Conservation (phyloP, 2,797 vertebrate species). For the Manis javanica region DNA sequence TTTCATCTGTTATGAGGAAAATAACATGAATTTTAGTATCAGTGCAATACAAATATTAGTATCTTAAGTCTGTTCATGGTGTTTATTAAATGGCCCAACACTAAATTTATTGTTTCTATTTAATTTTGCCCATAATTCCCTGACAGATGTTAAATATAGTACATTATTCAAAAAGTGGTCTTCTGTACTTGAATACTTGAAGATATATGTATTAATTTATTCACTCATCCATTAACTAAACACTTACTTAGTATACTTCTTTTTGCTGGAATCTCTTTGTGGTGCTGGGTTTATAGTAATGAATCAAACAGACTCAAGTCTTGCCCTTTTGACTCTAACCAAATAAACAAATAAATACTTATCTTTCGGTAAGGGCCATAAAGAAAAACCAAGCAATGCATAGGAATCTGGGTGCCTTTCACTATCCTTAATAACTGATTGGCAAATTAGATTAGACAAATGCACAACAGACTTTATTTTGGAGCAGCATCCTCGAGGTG, state of each 20-base stretch:
- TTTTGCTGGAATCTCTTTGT: background rate
- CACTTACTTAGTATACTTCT: background rate
- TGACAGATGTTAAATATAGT: slow-evolving; percentile 1
- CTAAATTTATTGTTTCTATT: background rate
- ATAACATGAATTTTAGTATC: slow-evolving; percentile 49
- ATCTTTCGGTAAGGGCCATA: background rate
- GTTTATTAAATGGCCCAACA: background rate
- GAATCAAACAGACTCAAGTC: background rate
- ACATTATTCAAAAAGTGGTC: slow-evolving; percentile 32
- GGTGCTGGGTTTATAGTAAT: background rate
- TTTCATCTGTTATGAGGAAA: slow-evolving; percentile 56
- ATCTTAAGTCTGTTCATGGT: background rate
- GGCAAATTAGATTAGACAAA: background rate
- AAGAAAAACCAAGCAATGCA: background rate
- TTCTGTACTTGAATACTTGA: background rate
- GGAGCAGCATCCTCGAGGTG: background rate
- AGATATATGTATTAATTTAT: background rate
- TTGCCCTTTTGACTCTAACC: background rate
- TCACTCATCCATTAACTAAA: slow-evolving; percentile 28
- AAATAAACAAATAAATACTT: background rate
- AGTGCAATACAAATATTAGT: slow-evolving; percentile 56
- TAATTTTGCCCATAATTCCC: slow-evolving; percentile 26
- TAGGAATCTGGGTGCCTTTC: background rate
- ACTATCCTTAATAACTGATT: background rate
- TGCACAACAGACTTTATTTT: background rate